Percentiles rank a stretch among this genome's conserved stretches.
Conservation (phyloP, 2,888 invertebrate genomes). For the Papilio gigon region DNA sequence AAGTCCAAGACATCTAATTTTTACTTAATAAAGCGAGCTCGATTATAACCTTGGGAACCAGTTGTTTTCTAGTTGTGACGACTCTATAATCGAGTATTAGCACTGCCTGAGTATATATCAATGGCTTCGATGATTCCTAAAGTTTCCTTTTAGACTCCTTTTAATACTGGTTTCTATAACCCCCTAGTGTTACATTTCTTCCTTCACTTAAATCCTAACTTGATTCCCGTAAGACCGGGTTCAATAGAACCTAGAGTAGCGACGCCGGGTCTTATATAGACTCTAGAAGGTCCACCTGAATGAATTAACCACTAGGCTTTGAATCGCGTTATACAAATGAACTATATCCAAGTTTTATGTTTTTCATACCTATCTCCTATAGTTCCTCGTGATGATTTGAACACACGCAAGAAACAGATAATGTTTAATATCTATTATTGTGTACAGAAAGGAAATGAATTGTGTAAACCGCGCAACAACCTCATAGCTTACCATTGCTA, state of each 20-base stretch:
- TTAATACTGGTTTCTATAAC: not conserved
- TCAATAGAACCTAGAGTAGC: too few relatives aligned
- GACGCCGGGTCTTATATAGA: too few relatives aligned
- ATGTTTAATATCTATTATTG: not conserved
- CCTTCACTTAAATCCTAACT: too few relatives aligned
- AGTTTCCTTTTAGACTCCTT: not conserved
- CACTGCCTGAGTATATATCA: not conserved
- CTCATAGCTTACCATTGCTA: not conserved
- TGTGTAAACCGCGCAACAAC: not conserved
- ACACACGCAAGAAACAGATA: not conserved
- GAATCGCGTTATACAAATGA: not conserved
- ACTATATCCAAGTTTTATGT: not conserved
- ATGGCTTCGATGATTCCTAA: not conserved
- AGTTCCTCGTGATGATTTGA: not conserved
- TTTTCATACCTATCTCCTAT: not conserved
- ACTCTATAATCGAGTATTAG: not conserved
- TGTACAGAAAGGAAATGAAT: not conserved
- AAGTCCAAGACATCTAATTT: constrained; percentile 9
- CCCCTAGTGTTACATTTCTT: too few relatives aligned
- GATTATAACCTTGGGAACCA: constrained; percentile 7
- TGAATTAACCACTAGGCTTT: not conserved
- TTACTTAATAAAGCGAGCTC: not conserved
- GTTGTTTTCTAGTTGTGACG: not conserved
- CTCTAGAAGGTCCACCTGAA: not conserved
- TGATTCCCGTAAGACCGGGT: too few relatives aligned